Evolutionary conservation across 1,140 invertebrate genomes (phyloP).

Genomic region (Drosophila asahinai): DNA sequence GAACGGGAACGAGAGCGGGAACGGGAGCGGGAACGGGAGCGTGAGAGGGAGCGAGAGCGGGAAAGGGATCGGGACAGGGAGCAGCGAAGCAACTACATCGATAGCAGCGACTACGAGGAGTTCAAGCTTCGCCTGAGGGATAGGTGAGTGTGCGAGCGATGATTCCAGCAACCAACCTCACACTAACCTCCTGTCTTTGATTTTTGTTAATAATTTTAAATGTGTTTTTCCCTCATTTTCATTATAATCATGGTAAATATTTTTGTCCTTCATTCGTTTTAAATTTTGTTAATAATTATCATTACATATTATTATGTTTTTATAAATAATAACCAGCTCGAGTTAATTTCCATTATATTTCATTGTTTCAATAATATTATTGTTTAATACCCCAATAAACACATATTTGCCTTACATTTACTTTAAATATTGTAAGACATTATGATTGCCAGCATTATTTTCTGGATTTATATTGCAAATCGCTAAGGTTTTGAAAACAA

Average conservation of each 20-base stretch:
- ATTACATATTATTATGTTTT: no score
- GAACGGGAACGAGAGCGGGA: constrained; percentile 52
- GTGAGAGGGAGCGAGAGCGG: constrained; percentile 43
- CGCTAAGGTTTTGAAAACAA: no score
- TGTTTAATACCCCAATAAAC: not conserved
- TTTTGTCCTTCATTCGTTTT: not conserved
- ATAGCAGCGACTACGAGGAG: constrained; percentile 74
- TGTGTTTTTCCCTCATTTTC: not conserved
- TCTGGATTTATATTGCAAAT: no score
- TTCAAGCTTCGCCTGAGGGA: constrained; percentile 83
- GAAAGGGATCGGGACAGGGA: constrained; percentile 37
- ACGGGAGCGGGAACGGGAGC: constrained; percentile 37
- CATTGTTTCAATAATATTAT: not conserved
- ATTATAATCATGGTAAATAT: not conserved
- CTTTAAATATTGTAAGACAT: not conserved
- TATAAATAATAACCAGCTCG: no score
- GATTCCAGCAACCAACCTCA: constrained; percentile 1
- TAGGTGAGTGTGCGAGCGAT: constrained; percentile 78
- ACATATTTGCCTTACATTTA: not conserved
- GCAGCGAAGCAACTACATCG: constrained; percentile 54
- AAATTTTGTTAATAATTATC: not conserved
- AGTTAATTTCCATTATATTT: no score
- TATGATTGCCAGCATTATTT: no score
- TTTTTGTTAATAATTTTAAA: not conserved
- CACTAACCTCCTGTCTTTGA: constrained; percentile 9